Evolutionary conservation across 2,888 invertebrate species (phyloP), one percentile per base, ranked within the genome.

Genomic region (Morpho achilles): DNA sequence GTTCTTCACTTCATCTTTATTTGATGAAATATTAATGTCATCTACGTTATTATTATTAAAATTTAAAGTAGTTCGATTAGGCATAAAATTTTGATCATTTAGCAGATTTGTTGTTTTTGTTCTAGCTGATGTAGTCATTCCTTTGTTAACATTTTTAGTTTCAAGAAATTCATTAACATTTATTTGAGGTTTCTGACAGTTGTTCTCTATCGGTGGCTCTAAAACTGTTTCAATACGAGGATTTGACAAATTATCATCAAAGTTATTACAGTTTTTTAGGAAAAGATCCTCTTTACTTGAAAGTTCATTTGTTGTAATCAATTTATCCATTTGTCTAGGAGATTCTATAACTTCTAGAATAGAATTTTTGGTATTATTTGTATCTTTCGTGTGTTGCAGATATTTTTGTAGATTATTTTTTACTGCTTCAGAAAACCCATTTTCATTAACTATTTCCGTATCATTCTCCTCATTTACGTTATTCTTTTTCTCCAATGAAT

Each of bases 381-480:
- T 61, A 10, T 59, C 60, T 53, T 70, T 59, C 48, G 73, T 68
- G 54, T 74, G 73, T 56, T 72, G 62, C 56, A 89, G 71, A 66
- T 76, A 88, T 56, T 77, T 73, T 44, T 81, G 73, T 51, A 88
- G 69, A 23, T 81, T 70, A 42, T 46, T 57, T 76, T 80, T 86
- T n/a, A 87, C 78, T 7, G 80, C 65, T 32, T 80, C 73, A 7
- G 82, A 75, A 72, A 89, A 87, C 41, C 75, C 77, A 64, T 39
- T 62, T 49, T 67, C 60, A 47, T 65, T 68, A 45, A 69, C 60
- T 50, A 62, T 65, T 32, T 64, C 57, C 50, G n/a, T 45, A 44
- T 63, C 62, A 7, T 70, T 69, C 32, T 76, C 71, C 6, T 77
- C 71, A 10, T 80, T 73, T 43, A 67, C 72, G 55, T 74, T 65